phyloP scores from a whole-genome alignment of 2,797 vertebrate genomes.

The Sebastes nivosus region DNA sequence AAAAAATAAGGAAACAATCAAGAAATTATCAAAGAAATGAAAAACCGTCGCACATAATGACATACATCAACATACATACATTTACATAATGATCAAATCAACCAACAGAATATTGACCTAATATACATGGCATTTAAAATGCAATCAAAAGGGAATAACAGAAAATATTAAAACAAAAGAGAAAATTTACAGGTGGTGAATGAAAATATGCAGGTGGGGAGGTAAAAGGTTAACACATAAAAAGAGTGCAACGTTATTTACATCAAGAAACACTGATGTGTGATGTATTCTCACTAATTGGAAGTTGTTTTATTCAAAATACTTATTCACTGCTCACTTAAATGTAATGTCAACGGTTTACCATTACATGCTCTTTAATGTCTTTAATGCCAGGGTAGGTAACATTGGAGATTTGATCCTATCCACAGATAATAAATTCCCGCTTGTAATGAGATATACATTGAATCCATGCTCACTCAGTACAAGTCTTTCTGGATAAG shows the following conservation, averaged over 20 bases:
- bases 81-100: neutral
- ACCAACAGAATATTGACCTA: neutral
- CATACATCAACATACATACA: neutral
- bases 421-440: neutral
- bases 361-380: neutral
- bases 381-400: neutral
- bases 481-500: neutral
- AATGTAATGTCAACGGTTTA: neutral
- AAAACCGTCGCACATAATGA: neutral
- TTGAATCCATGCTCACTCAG: neutral
- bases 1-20: neutral
- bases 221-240: neutral
- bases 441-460: neutral
- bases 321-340: neutral
- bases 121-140: constrained; percentile 2
- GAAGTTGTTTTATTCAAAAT: neutral
- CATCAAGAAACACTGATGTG: neutral
- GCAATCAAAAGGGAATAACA: neutral
- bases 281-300: neutral
- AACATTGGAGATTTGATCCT: neutral
- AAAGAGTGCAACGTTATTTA: neutral
- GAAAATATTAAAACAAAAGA: neutral
- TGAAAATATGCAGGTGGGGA: neutral
- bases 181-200: neutral
- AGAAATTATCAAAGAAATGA: neutral